These are phyloP conservation scores for Willisornis vidua DNA, from an alignment of 2,113 vertebrate genomes.

Conservation along the genomic window DNA sequence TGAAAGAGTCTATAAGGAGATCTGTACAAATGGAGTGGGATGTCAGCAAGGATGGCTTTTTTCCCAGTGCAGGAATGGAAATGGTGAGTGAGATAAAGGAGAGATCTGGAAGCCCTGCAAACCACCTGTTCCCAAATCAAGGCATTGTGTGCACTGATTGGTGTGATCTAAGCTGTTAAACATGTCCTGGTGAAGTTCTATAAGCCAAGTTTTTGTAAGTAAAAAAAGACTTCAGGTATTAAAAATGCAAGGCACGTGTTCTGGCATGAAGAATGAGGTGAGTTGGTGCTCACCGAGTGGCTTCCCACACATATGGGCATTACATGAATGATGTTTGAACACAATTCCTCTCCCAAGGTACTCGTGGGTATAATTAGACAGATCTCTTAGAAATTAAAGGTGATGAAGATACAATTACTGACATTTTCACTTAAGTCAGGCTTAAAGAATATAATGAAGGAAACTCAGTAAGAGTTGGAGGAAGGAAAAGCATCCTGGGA, in stretches of 20 bases:
- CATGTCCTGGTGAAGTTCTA: neutral
- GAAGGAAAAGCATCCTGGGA: neutral
- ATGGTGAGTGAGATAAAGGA: neutral
- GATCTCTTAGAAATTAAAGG: constrained; percentile 1
- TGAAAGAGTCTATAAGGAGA: neutral
- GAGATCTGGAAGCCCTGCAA: neutral
- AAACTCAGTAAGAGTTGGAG: rapidly evolving
- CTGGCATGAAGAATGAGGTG: neutral
- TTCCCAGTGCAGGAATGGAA: neutral
- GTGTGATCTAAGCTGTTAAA: neutral
- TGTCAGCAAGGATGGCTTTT: neutral
- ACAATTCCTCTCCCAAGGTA: neutral
- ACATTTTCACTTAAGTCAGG: neutral
- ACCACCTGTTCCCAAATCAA: neutral
- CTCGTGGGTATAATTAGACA: neutral
- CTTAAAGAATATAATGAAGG: neutral
- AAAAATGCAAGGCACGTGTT: neutral
- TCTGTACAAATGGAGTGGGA: neutral
- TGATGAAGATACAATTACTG: neutral
- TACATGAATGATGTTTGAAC: neutral
- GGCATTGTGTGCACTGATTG: neutral
- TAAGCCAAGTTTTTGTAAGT: neutral
- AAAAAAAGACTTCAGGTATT: neutral
- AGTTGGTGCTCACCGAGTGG: neutral
- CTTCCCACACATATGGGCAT: neutral